Evolutionary conservation across 2,888 invertebrate species (phyloP), one percentile per base, ranked within the genome.

Genomic region (Panopea generosa): DNA sequence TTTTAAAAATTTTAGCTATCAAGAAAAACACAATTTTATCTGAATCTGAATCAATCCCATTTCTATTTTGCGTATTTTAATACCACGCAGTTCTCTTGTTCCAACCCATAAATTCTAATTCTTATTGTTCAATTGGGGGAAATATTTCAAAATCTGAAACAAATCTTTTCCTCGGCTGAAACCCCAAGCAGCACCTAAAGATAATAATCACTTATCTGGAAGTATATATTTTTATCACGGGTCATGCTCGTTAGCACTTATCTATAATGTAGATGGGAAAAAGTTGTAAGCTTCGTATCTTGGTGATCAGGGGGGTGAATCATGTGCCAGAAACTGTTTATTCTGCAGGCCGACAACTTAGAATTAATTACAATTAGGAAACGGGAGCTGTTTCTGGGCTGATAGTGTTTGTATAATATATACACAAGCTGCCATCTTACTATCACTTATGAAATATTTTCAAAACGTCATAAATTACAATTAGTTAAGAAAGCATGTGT

Each of bases 351-450:
- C 68, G 59, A 55, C 52, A 18, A 38, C 52, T 18, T 38, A 27
- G 49, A 69, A 72, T 72, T 72, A 72, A 72, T 72, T 72, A 72
- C 52, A 72, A 65, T 66, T 61, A 65, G 38, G 66, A 60, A 66
- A 61, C 67, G 22, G 38, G 66, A 66, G 26, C 66, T 52, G 53
- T 38, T 49, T 26, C 52, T 22, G 24, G 26, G 26, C 45, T 60
- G 60, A 60, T 60, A 60, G 45, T 26, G 47, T 45, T 22, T 57
- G 26, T 50, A 60, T 43, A n/a, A n/a, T n/a, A 24, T 45, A 63
- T 38, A 53, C 33, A 63, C 38, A 26, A 26, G 60, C 52, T 24
- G 11, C 14, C 33, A 7, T 33, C 33, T 7, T n/a, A n/a, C n/a
- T 33, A 33, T 33, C 4, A 33, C 4, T 7, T 33, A 33, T 33